Conservation (phyloP, 2,797 vertebrate genomes). For the Apogon talboti region DNA sequence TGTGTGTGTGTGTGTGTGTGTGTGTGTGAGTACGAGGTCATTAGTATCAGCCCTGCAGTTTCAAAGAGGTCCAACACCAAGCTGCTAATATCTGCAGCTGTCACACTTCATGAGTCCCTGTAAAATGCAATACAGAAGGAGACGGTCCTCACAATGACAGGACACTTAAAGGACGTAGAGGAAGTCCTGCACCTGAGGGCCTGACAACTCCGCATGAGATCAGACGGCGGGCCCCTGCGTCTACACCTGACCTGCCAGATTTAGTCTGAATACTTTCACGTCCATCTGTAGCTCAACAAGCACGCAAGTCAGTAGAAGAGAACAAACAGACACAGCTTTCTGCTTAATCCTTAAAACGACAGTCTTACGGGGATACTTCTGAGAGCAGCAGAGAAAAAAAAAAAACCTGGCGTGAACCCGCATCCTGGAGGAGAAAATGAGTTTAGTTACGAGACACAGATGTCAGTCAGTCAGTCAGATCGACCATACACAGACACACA, state of each 20-base stretch:
- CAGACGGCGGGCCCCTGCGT: background rate
- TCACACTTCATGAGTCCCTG: conserved; percentile 24
- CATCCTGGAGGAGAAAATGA: no score
- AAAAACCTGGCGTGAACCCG: no score
- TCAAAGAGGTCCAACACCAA: conserved; percentile 47
- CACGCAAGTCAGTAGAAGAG: no score
- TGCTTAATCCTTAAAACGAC: no score
- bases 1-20: conserved; percentile 27
- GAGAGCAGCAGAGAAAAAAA: no score
- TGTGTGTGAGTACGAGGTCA: conserved; percentile 20
- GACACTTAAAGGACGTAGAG: background rate
- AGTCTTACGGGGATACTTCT: no score
- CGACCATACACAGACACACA: conserved; percentile 2
- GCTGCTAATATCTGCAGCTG: conserved; percentile 48
- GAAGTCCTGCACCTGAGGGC: conserved; percentile 4
- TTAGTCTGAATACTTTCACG: no score
- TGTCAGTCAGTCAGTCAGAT: conserved; percentile 2
- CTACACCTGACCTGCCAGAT: background rate
- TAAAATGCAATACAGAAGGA: background rate
- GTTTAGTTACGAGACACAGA: no score
- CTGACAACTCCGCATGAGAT: background rate
- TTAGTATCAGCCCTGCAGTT: conserved; percentile 45
- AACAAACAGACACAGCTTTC: no score
- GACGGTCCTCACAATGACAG: background rate
- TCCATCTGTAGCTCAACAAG: no score